These are phyloP conservation scores for Melanerpes aurifrons DNA, from an alignment of 2,113 vertebrate genomes.

Conservation along the genomic window DNA sequence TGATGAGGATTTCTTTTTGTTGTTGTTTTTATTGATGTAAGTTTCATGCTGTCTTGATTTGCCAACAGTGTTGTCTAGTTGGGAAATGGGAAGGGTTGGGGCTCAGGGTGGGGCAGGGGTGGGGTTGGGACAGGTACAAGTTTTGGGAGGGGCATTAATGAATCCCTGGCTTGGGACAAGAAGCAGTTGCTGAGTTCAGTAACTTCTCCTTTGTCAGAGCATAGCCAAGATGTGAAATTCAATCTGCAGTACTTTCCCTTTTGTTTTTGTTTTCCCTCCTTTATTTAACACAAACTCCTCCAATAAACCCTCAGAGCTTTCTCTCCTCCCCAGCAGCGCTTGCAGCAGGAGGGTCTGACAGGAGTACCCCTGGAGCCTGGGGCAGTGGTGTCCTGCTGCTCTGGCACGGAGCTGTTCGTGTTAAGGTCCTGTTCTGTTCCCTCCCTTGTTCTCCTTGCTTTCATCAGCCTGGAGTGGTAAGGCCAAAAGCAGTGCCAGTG, in stretches of 20 bases:
- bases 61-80: constrained; percentile 72
- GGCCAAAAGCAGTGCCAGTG: constrained; percentile 28
- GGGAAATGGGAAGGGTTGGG: constrained; percentile 59
- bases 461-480: constrained; percentile 38
- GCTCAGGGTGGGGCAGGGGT: background rate
- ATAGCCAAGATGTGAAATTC: constrained; percentile 79
- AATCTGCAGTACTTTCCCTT: constrained; percentile 67
- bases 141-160: constrained; percentile 70
- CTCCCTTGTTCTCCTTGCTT: constrained; percentile 36
- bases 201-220: constrained; percentile 72
- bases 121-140: background rate
- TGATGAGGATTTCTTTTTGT: background rate
- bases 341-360: background rate
- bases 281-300: constrained; percentile 70
- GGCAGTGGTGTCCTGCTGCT: constrained; percentile 53
- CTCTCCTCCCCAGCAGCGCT: constrained; percentile 56
- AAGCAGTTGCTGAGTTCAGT: constrained; percentile 60
- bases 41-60: constrained; percentile 72
- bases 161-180: constrained; percentile 72
- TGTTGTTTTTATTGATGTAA: constrained; percentile 63
- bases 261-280: background rate
- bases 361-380: constrained; percentile 33
- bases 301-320: constrained; percentile 74
- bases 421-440: constrained; percentile 34
- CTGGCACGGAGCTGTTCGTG: constrained; percentile 45